Evolutionary conservation across 2,113 vertebrate genomes (phyloP).

Genomic region (Gila orcuttii): DNA sequence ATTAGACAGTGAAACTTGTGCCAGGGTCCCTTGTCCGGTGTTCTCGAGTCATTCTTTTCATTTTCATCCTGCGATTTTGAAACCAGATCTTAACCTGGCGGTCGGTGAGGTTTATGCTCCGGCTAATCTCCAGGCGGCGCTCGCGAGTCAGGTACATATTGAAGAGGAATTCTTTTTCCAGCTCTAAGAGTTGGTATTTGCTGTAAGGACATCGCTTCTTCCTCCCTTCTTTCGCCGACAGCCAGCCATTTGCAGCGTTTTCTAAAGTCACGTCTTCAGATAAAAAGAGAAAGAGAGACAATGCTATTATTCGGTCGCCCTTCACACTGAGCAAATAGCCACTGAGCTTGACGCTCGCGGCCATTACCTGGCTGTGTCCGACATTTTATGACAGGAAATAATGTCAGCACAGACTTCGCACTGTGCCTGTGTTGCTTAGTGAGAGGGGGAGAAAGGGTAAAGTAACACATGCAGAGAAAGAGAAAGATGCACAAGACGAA

Average conservation of each 20-base stretch:
- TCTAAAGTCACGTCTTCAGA: constrained; percentile 43
- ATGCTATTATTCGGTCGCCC: background rate
- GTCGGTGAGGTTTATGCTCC: constrained; percentile 46
- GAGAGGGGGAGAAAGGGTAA: background rate
- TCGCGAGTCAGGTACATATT: constrained; percentile 62
- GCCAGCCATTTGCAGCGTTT: constrained; percentile 40
- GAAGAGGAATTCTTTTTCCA: constrained; percentile 56
- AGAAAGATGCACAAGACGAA: background rate
- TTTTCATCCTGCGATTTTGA: constrained; percentile 63
- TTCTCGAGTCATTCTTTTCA: constrained; percentile 53
- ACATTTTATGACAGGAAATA: constrained; percentile 50
- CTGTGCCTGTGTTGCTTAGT: background rate
- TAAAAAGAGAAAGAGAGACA: constrained; percentile 6
- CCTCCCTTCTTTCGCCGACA: constrained; percentile 42
- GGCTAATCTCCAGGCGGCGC: constrained; percentile 75
- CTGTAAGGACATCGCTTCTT: constrained; percentile 43
- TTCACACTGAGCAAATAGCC: background rate
- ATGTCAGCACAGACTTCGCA: constrained; percentile 22
- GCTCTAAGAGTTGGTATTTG: constrained; percentile 55
- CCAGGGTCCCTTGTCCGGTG: constrained; percentile 43
- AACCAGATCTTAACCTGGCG: constrained; percentile 63
- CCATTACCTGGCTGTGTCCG: constrained; percentile 29
- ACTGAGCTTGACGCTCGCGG: background rate
- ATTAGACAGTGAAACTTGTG: constrained; percentile 46
- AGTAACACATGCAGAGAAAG: background rate